A percentile compares a stretch with the other conserved stretches of the same genome.
Evolutionary conservation across 1,140 invertebrate genomes (phyloP).

Genomic region (Drosophila lini): DNA sequence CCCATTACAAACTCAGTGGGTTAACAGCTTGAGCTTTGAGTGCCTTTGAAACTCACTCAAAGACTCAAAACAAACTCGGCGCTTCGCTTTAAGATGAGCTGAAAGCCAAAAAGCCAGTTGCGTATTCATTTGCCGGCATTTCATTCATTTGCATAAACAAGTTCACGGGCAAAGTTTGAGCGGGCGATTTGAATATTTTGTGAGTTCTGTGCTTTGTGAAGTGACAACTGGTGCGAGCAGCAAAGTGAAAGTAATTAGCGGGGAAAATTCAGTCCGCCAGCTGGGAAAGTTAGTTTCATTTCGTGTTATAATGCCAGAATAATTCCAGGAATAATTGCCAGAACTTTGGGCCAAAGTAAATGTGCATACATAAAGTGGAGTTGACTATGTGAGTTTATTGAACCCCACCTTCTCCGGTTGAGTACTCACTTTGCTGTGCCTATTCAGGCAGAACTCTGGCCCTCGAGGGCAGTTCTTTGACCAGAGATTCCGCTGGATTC

Average conservation of each 20-base stretch:
- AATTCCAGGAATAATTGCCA: conserved; percentile 28
- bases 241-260: conserved; percentile 56
- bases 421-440: conserved; percentile 9
- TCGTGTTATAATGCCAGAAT: conserved; percentile 15
- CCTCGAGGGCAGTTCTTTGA: conserved; percentile 68
- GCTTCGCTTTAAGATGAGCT: conserved; percentile 11
- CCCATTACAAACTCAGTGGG: conserved; percentile 15
- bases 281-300: conserved; percentile 9
- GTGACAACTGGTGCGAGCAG: conserved; percentile 45
- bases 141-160: conserved; percentile 74
- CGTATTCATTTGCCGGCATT: conserved; percentile 54
- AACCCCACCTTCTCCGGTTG: conserved; percentile 27
- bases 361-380: neutral
- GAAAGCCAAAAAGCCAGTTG: conserved; percentile 29
- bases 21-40: conserved; percentile 34
- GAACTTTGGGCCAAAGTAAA: conserved; percentile 17
- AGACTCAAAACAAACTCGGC: conserved; percentile 19
- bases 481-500: conserved; percentile 20
- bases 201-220: conserved; percentile 22
- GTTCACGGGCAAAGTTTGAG: conserved; percentile 76
- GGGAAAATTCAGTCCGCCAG: conserved; percentile 12
- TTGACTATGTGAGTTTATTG: conserved; percentile 50
- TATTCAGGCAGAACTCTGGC: conserved; percentile 39
- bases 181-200: conserved; percentile 63
- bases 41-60: conserved; percentile 23